phyloP scores from a whole-genome alignment of 2,797 vertebrate genomes.

The Tiaroga cobitis region DNA sequence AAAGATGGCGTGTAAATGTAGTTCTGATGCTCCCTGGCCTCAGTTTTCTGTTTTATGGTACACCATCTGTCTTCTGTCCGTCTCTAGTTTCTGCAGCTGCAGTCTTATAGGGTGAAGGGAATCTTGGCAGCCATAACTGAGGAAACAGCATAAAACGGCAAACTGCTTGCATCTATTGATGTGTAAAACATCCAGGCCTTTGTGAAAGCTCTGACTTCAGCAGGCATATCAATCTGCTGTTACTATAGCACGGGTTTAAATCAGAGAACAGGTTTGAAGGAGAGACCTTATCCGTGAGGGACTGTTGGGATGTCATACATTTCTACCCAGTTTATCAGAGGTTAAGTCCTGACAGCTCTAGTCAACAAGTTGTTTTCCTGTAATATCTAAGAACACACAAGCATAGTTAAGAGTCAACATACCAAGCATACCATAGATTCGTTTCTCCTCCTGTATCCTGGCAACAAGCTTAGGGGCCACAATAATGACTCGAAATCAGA shows the following conservation, averaged over 20 bases:
- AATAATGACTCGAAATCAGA: conserved; percentile 57
- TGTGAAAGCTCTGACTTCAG: conserved; percentile 29
- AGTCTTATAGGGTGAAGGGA: conserved; percentile 1
- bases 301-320: background rate
- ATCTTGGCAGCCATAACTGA: conserved; percentile 28
- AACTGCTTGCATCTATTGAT: conserved; percentile 30
- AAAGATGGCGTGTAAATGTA: conserved; percentile 11
- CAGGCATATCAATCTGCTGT: conserved; percentile 29
- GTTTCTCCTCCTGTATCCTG: conserved; percentile 75
- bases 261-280: background rate
- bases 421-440: conserved; percentile 67
- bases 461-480: conserved; percentile 72
- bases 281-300: background rate
- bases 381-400: conserved; percentile 59
- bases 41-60: conserved; percentile 32
- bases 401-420: conserved; percentile 69
- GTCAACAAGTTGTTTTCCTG: background rate
- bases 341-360: background rate
- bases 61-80: conserved; percentile 25
- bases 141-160: conserved; percentile 32
- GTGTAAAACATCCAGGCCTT: conserved; percentile 24
- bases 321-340: background rate
- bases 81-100: conserved; percentile 31
- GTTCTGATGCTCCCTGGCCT: background rate
- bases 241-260: background rate